phyloP scores from a whole-genome alignment of 1,140 invertebrate genomes.

The Callitettix versicolor region DNA sequence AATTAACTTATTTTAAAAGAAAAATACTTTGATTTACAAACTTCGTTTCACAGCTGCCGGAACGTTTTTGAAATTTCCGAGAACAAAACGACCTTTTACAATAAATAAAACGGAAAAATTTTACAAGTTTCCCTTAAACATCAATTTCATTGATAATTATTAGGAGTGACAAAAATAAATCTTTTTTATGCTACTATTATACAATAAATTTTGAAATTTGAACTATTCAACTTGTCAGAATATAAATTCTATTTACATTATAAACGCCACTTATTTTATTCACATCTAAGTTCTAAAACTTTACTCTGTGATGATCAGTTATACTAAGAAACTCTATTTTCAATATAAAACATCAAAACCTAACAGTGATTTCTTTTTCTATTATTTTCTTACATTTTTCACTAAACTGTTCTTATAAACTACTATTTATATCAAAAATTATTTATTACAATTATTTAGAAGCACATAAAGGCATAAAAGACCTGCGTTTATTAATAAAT shows the following conservation, averaged over 20 bases:
- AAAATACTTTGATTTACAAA: not conserved
- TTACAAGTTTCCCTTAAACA: not conserved
- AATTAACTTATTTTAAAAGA: not conserved
- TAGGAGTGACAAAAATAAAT: conserved; percentile 13
- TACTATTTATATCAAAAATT: not conserved
- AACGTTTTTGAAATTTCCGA: too few relatives aligned
- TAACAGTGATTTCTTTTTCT: conserved; percentile 2
- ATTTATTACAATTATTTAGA: not conserved
- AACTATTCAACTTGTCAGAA: conserved; percentile 2
- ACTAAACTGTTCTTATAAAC: not conserved
- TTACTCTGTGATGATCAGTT: not conserved
- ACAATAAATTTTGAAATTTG: not conserved
- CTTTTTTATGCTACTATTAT: conserved; percentile 6
- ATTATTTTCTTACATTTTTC: not conserved
- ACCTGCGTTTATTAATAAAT: conserved; percentile 1
- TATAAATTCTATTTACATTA: conserved; percentile 9
- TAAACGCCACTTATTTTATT: too few relatives aligned
- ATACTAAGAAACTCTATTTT: conserved; percentile 6
- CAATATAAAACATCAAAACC: conserved; percentile 13
- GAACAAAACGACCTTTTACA: not conserved
- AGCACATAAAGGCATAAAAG: not conserved
- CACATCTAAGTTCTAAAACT: too few relatives aligned
- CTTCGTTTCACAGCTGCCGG: not conserved
- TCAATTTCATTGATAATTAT: not conserved
- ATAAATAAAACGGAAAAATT: not conserved